Base-by-base conservation (phyloP, 2,113 vertebrate genomes). In the Mirza zaza region DNA sequence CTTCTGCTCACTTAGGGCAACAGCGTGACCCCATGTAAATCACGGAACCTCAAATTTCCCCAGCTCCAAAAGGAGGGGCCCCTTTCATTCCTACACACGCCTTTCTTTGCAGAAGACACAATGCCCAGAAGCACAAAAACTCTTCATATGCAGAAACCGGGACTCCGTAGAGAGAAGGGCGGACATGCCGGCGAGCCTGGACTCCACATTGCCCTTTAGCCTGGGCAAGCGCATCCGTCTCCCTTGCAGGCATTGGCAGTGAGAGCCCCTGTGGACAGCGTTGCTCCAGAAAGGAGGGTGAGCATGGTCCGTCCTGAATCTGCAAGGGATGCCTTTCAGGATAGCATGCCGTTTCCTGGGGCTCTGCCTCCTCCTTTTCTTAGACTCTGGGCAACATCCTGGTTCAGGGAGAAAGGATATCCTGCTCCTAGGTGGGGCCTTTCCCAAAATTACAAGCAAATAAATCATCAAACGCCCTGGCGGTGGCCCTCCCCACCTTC, bases 61-160 rank as follows among this genome's bases (percentile, higher is more conserved):
- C 52, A 42, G 42, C 42, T 55, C 55, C 42, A n/a, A 79, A 90
- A 48, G 32, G 71, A 42, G 3, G 42, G 48, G 34, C 48, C 20
- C 15, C 11, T 34, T 48, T 84, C 1, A 0, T 90, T 29, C 52
- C 42, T 84, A 8, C 23, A n/a, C 21, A 11, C 4, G 11, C 18
- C 8, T 34, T 48, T 89, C 50, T 48, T 34, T 73, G 18, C 27
- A 85, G 71, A 93, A 65, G 65, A 70, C 48, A 42, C 34, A 36
- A 23, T 76, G 42, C 29, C 42, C 48, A 61, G 67, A 70, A 50
- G 8, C 20, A 29, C 2, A 1, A 3, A 36, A 21, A 85, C 13
- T 29, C 42, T n/a, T 23, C n/a, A 6, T 17, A 27, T 0, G 0
- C 1, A 3, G 34, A 6, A 39, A 8, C 34, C 0, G 8, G 77